Evolutionary conservation across 2,797 vertebrate genomes (phyloP).

Genomic region (Crypturellus tataupa): DNA sequence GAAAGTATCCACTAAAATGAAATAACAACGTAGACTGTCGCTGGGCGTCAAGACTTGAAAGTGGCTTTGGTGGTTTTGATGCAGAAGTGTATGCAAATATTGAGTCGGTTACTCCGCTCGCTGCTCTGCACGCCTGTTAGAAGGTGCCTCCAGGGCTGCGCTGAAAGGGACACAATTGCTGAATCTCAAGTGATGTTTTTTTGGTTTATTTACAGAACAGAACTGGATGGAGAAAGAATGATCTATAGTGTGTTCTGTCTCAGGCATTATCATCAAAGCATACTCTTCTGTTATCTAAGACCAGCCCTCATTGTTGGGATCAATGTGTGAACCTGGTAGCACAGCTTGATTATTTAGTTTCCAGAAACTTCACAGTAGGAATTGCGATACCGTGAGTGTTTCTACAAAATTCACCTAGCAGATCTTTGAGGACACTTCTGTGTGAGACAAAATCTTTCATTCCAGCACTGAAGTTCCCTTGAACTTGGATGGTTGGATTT

Average conservation of each 20-base stretch:
- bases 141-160: not conserved
- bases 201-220: not conserved
- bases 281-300: not conserved
- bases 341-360: not conserved
- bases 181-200: not conserved
- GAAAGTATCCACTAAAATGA: not conserved
- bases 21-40: not conserved
- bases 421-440: not conserved
- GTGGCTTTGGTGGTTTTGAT: not conserved
- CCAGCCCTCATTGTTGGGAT: not conserved
- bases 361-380: not conserved
- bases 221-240: not conserved
- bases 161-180: not conserved
- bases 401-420: not conserved
- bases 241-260: not conserved
- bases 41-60: not conserved
- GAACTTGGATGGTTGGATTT: not conserved
- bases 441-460: not conserved
- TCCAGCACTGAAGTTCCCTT: not conserved
- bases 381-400: not conserved
- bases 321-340: rapidly evolving
- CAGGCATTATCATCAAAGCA: not conserved
- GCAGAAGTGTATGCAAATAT: not conserved
- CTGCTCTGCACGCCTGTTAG: not conserved
- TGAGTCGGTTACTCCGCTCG: not conserved